Evolutionary conservation across 2,113 vertebrate genomes (phyloP).

Genomic region (Oncorhynchus gorbuscha): DNA sequence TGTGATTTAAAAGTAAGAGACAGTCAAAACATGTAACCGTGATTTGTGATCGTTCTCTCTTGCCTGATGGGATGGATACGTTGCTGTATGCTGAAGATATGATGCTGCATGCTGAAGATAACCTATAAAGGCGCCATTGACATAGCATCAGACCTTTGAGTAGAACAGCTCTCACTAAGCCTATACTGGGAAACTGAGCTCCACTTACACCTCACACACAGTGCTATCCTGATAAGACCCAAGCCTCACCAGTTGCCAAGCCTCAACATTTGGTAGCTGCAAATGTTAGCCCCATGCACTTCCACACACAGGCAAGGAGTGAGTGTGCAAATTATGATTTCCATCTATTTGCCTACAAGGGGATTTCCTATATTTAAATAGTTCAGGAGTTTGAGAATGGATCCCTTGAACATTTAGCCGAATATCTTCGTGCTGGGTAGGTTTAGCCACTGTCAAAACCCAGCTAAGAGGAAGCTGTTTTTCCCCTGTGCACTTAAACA

Average conservation of each 20-base stretch:
- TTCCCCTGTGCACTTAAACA: slow-evolving; percentile 14
- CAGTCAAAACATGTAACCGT: no score
- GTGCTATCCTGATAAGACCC: slow-evolving; percentile 60
- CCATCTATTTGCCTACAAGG: slow-evolving; percentile 37
- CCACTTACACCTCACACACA: slow-evolving; percentile 13
- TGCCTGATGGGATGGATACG: no score
- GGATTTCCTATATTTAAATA: slow-evolving; percentile 58
- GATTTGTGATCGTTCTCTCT: no score
- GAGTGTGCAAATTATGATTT: slow-evolving; percentile 36
- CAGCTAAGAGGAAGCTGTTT: slow-evolving; percentile 15
- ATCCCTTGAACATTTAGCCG: slow-evolving; percentile 41
- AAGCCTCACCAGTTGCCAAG: slow-evolving; percentile 40
- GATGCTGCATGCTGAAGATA: no score
- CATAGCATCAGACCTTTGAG: slow-evolving; percentile 52
- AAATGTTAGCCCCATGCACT: slow-evolving; percentile 61
- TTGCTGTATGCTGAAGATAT: no score
- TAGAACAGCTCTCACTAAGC: slow-evolving; percentile 30
- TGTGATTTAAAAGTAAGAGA: neutral
- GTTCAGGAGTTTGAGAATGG: slow-evolving; percentile 22
- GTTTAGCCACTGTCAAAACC: slow-evolving; percentile 46
- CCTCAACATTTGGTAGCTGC: slow-evolving; percentile 53
- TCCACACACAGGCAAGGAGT: slow-evolving; percentile 46
- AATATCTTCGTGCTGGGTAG: slow-evolving; percentile 29
- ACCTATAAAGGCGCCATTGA: slow-evolving; percentile 60
- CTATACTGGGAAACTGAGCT: slow-evolving; percentile 13